phyloP scores from a whole-genome alignment of 2,888 invertebrate species.

The Cistogaster globosa region DNA sequence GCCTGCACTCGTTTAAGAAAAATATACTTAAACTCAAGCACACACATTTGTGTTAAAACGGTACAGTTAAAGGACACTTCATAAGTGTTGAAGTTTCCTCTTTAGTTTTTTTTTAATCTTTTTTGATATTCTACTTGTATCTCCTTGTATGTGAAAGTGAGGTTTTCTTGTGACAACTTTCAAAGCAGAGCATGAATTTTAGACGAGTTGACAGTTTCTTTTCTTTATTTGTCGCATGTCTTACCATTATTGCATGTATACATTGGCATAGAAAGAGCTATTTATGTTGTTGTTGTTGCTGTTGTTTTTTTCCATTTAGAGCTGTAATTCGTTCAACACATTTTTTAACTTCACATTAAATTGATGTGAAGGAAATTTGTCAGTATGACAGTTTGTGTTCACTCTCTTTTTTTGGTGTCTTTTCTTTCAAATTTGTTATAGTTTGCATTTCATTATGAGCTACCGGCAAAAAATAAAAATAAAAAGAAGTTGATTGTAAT shows the following conservation, averaged over 20 bases:
- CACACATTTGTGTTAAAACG: conserved; percentile 67
- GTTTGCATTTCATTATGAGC: conserved; percentile 18
- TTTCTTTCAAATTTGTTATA: conserved; percentile 7
- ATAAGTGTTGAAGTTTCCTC: conserved; percentile 69
- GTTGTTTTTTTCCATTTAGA: conserved; percentile 8
- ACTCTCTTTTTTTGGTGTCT: background rate
- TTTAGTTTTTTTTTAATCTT: background rate
- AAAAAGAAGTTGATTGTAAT: background rate
- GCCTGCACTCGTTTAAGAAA: background rate
- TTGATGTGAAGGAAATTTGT: conserved; percentile 65
- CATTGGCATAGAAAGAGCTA: conserved; percentile 37
- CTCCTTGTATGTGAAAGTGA: conserved; percentile 19
- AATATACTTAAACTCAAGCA: conserved; percentile 23
- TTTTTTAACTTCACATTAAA: conserved; percentile 61
- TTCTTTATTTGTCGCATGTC: conserved; percentile 50
- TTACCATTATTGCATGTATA: conserved; percentile 17
- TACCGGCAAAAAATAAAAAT: background rate
- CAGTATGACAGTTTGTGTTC: conserved; percentile 47
- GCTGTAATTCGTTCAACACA: conserved; percentile 58
- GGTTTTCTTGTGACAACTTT: conserved; percentile 44
- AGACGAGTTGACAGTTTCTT: conserved; percentile 59
- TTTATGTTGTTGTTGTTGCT: conserved; percentile 24
- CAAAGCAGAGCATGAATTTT: conserved; percentile 34
- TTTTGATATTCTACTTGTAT: conserved; percentile 15
- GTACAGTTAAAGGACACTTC: conserved; percentile 74